A percentile compares a stretch with the other conserved stretches of the same genome.
Evolutionary conservation across 1,140 invertebrate species (phyloP).

Genomic region (Diorhabda carinulata): DNA sequence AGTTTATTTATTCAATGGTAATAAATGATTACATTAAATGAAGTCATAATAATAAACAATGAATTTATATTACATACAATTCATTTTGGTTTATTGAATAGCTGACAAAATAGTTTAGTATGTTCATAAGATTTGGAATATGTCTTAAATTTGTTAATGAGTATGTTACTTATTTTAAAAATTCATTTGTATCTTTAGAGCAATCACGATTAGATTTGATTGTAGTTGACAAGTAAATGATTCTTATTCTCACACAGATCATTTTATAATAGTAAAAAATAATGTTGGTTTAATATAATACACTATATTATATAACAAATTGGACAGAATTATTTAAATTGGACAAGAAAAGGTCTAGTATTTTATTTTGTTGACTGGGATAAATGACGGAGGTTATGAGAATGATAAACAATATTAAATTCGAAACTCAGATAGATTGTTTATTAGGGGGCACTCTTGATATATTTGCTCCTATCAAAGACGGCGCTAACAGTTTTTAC

Average conservation of each 20-base stretch:
- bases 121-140: no score
- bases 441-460: neutral
- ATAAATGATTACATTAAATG: no score
- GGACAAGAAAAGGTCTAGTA: conserved; percentile 41
- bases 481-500: neutral
- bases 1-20: no score
- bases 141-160: no score
- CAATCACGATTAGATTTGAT: conserved; percentile 1
- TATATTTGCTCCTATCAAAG: neutral
- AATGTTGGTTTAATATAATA: conserved; percentile 19
- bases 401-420: conserved; percentile 7
- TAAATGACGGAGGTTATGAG: conserved; percentile 24
- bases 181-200: neutral
- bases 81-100: no score
- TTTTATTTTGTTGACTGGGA: conserved; percentile 35
- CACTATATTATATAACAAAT: conserved; percentile 28
- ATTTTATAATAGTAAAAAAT: conserved; percentile 13
- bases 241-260: conserved; percentile 7
- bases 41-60: no score
- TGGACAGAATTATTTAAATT: conserved; percentile 40
- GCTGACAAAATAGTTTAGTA: no score
- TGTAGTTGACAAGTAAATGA: conserved; percentile 10
- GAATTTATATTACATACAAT: no score
- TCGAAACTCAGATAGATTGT: neutral
- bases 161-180: no score